Evolutionary conservation across 1,140 invertebrate genomes (phyloP).

Genomic region (Polyergus mexicanus): DNA sequence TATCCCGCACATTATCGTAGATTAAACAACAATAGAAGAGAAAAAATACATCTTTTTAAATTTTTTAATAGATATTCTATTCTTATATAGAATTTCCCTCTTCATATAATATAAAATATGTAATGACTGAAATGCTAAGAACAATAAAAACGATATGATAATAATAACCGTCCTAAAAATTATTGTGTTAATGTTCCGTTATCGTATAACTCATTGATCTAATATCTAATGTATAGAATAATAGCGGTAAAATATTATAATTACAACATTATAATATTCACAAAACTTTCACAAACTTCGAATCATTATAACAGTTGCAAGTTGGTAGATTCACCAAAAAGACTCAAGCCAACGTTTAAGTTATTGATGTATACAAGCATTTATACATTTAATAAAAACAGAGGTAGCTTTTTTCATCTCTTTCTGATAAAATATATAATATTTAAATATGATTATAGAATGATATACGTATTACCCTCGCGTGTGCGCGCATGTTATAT

Average conservation of each 20-base stretch:
- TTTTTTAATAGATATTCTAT: slow-evolving; percentile 13
- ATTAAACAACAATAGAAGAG: slow-evolving; percentile 10
- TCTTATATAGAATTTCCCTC: background rate
- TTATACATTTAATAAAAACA: slow-evolving; percentile 42
- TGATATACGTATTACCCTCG: background rate
- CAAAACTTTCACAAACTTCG: slow-evolving; percentile 40
- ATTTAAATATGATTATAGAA: slow-evolving; percentile 9
- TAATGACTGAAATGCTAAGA: background rate
- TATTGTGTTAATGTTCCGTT: slow-evolving; percentile 14
- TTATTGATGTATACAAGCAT: slow-evolving; percentile 48
- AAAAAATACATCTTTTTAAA: background rate
- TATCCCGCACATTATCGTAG: background rate
- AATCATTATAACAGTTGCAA: background rate
- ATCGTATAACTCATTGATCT: background rate
- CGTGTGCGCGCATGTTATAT: background rate
- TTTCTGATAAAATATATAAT: slow-evolving; percentile 24
- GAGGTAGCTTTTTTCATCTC: slow-evolving; percentile 49
- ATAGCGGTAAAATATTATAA: slow-evolving; percentile 26
- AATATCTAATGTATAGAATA: slow-evolving; percentile 19
- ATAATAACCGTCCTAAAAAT: background rate
- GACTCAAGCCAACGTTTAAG: slow-evolving; percentile 25
- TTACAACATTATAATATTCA: slow-evolving; percentile 36
- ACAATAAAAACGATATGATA: slow-evolving; percentile 27
- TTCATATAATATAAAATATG: slow-evolving; percentile 10
- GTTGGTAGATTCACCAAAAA: background rate